Conservation (phyloP, 1,140 invertebrate species). For the Aphaenogaster rudis region DNA sequence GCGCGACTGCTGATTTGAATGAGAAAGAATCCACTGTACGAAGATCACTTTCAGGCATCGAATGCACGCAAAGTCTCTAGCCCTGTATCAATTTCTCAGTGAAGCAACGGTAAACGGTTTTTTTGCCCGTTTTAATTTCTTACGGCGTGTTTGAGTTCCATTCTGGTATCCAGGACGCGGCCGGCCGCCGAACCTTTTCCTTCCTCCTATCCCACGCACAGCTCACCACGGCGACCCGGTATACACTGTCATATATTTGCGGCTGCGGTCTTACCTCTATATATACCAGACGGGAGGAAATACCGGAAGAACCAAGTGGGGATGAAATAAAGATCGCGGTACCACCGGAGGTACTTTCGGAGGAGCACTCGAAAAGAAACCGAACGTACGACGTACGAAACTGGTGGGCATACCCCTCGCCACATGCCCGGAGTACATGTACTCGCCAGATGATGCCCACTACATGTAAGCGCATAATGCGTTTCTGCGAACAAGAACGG, state of each 20-base stretch:
- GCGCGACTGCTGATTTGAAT: neutral
- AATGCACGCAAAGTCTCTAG: neutral
- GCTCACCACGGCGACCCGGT: slow-evolving; percentile 61
- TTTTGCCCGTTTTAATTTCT: slow-evolving; percentile 42
- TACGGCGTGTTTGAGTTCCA: slow-evolving; percentile 62
- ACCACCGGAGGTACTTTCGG: slow-evolving; percentile 39
- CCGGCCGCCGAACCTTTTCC: slow-evolving; percentile 25
- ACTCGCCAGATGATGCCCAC: neutral
- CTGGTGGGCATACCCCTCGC: neutral
- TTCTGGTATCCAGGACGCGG: slow-evolving; percentile 40
- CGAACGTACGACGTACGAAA: slow-evolving; percentile 13
- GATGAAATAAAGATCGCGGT: slow-evolving; percentile 70
- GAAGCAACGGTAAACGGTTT: neutral
- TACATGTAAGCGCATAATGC: slow-evolving; percentile 3
- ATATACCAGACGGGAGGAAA: slow-evolving; percentile 69
- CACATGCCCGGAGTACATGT: neutral
- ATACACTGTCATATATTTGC: slow-evolving; percentile 80
- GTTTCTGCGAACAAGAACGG: slow-evolving; percentile 40
- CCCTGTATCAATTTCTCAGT: slow-evolving; percentile 16
- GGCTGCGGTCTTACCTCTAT: slow-evolving; percentile 73
- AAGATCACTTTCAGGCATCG: neutral
- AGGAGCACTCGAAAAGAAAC: slow-evolving; percentile 15
- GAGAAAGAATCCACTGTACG: neutral
- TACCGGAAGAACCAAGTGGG: slow-evolving; percentile 77
- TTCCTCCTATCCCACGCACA: slow-evolving; percentile 54